These are phyloP conservation scores for Nymphalis io DNA, from an alignment of 1,140 invertebrate species.

Conservation along the genomic window DNA sequence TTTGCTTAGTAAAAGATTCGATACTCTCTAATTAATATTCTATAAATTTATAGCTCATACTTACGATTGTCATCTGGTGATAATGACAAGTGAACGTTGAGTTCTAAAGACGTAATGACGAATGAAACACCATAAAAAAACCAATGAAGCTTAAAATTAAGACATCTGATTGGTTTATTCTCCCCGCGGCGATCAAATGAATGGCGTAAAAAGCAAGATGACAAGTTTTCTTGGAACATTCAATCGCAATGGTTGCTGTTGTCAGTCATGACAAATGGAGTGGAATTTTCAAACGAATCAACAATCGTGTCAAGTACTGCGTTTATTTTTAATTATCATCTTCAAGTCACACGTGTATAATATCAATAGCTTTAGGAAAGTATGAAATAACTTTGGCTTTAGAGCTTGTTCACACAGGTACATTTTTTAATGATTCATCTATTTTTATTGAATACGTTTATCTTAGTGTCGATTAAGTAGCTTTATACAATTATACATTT, in stretches of 20 bases:
- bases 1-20: too few species aligned
- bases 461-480: too few species aligned
- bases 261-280: slow-evolving; percentile 51
- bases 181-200: slow-evolving; percentile 37
- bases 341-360: neutral
- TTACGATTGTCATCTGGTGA: too few species aligned
- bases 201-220: slow-evolving; percentile 32
- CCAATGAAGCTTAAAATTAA: slow-evolving; percentile 39
- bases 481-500: neutral
- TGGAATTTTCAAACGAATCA: slow-evolving; percentile 37
- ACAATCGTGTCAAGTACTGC: slow-evolving; percentile 22
- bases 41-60: too few species aligned
- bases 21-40: too few species aligned
- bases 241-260: slow-evolving; percentile 34
- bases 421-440: neutral
- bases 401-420: too few species aligned
- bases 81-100: too few species aligned
- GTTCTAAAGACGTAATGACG: too few species aligned
- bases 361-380: neutral
- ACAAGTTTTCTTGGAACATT: slow-evolving; percentile 27
- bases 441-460: neutral
- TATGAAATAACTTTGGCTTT: neutral
- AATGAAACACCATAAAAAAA: slow-evolving; percentile 14
- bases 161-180: slow-evolving; percentile 29
- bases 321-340: slow-evolving; percentile 13